A percentile compares a stretch with the other conserved stretches of the same genome.
phyloP scores from a whole-genome alignment of 1,140 invertebrate species.

The Lasaia peninsularis region DNA sequence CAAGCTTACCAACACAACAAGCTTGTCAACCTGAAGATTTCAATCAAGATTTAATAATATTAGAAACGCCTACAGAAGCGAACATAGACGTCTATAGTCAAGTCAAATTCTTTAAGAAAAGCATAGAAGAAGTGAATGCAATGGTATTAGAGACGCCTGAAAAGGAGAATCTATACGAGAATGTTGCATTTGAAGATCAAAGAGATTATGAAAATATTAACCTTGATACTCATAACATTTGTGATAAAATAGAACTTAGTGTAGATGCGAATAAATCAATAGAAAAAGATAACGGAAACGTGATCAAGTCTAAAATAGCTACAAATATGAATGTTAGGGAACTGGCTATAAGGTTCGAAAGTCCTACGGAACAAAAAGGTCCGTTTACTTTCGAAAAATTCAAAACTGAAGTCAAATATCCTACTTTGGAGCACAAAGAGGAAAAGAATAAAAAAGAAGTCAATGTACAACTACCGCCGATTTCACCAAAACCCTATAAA shows the following conservation, averaged over 20 bases:
- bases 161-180: conserved; percentile 56
- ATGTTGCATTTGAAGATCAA: conserved; percentile 55
- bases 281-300: conserved; percentile 56
- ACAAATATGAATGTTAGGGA: conserved; percentile 75
- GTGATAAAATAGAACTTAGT: conserved; percentile 53
- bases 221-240: conserved; percentile 60
- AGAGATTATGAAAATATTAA: conserved; percentile 77
- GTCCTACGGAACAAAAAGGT: conserved; percentile 73
- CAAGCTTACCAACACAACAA: conserved; percentile 75
- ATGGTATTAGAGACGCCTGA: conserved; percentile 75
- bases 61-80: conserved; percentile 58
- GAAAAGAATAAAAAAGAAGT: conserved; percentile 40
- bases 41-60: conserved; percentile 55
- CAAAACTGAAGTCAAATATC: conserved; percentile 57
- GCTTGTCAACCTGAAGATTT: conserved; percentile 73
- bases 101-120: conserved; percentile 84
- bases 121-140: conserved; percentile 86
- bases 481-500: conserved; percentile 56
- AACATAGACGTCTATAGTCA: conserved; percentile 81
- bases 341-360: conserved; percentile 79
- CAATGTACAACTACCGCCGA: conserved; percentile 36
- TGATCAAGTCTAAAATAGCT: conserved; percentile 39
- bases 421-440: conserved; percentile 46
- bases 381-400: conserved; percentile 69
- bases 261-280: conserved; percentile 26